Percentiles rank a stretch among this genome's conserved stretches.
Conservation (phyloP, 2,888 invertebrate genomes). For the Campaea margaritaria region DNA sequence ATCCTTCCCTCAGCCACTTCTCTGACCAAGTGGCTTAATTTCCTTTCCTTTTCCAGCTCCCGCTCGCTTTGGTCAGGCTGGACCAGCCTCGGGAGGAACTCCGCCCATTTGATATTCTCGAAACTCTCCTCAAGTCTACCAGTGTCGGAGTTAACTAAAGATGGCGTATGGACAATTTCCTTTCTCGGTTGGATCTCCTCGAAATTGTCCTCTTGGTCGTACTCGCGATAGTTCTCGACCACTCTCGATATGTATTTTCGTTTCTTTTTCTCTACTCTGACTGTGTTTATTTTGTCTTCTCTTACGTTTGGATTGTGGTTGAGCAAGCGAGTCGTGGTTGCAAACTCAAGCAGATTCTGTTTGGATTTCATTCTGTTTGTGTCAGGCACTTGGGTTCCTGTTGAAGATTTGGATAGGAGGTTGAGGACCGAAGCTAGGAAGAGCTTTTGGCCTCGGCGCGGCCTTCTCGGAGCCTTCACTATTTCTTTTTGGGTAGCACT, state of each 20-base stretch:
- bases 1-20: conserved; percentile 38
- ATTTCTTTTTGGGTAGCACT: conserved; percentile 21
- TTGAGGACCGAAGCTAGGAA: conserved; percentile 60
- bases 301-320: not conserved
- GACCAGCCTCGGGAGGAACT: conserved; percentile 35
- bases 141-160: conserved; percentile 49
- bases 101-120: conserved; percentile 33
- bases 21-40: conserved; percentile 29
- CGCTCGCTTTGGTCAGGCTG: conserved; percentile 26
- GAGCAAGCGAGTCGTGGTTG: too few species aligned
- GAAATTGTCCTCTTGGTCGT: conserved; percentile 45
- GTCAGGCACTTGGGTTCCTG: conserved; percentile 61
- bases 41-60: conserved; percentile 13
- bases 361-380: conserved; percentile 13
- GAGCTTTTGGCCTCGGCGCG: conserved; percentile 50
- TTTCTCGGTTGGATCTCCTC: conserved; percentile 57
- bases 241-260: conserved; percentile 49
- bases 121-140: conserved; percentile 33
- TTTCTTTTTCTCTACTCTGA: conserved; percentile 34
- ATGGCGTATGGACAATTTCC: conserved; percentile 57
- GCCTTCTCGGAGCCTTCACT: conserved; percentile 46
- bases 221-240: conserved; percentile 38
- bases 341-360: too few species aligned
- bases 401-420: conserved; percentile 61
- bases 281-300: conserved; percentile 17